Base-by-base conservation (phyloP, 2,888 invertebrate genomes). In the Tenthredo scrophulariae region DNA sequence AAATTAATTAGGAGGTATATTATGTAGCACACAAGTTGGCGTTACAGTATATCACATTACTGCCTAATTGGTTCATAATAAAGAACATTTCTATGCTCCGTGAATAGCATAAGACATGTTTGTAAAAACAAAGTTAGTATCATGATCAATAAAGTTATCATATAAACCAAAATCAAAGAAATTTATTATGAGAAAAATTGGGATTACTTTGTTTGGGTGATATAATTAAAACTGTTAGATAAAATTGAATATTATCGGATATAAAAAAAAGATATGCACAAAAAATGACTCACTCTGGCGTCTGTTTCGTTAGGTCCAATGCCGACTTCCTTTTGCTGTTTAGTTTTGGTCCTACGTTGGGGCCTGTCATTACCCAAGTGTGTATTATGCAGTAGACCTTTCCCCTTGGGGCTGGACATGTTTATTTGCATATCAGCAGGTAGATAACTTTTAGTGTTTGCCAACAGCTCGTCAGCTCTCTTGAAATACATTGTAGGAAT, bases 401-500 rank as follows among this genome's bases (percentile, higher is more conserved):
- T 91, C 87, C 93, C 90, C 91, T 93, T 91, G 77, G 93, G 90
- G 92, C 93, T 90, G 90, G 94, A 88, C 94, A 94, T 91, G 90
- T 92, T 94, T 91, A 95, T 95, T 94, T 97, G 97, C 89, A 97
- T 93, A 91, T 98, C 98, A 0, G 96, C 95, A 37, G 98, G 98
- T 90, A 98, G 94, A 94, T 98, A 98, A 77, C 96, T 95, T 88
- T 96, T 95, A 84, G 96, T 96, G 92, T 98, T 98, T 88, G 95
- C 94, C 92, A 97, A 96, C 92, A 94, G 94, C 65, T 96, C 96
- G 1, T 95, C 95, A 91, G 97, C 96, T 87, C 96, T 96, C 90
- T 96, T 96, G 94, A 97, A 98, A 95, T 97, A 98, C 97, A 98
- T 98, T 82, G 97, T 96, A 87, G 98, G 98, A 92, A 98, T 96